phyloP scores from a whole-genome alignment of 2,888 invertebrate genomes.

The Dascillus cervinus region DNA sequence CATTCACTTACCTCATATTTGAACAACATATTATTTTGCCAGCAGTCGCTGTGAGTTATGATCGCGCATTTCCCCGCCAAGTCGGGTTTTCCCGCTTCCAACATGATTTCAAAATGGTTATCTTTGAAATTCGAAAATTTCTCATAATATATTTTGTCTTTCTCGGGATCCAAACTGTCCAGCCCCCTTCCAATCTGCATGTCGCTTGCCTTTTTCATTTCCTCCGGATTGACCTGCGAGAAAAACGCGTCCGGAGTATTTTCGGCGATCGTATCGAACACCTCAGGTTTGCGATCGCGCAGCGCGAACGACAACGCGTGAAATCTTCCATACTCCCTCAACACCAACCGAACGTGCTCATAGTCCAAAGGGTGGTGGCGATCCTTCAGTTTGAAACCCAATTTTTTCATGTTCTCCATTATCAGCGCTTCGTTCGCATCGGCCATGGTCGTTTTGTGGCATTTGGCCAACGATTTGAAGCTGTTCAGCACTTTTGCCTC shows the following conservation, averaged over 20 bases:
- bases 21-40: constrained; percentile 8
- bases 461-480: constrained; percentile 16
- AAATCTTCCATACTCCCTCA: constrained; percentile 26
- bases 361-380: constrained; percentile 22
- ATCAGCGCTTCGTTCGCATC: constrained; percentile 21
- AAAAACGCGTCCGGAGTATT: constrained; percentile 14
- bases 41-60: constrained; percentile 5
- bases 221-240: not conserved
- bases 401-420: constrained; percentile 24
- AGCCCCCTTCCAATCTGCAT: constrained; percentile 3
- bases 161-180: constrained; percentile 7
- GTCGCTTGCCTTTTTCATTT: not conserved
- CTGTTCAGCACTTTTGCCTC: constrained; percentile 6
- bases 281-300: constrained; percentile 21
- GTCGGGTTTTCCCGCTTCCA: constrained; percentile 2
- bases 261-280: constrained; percentile 17
- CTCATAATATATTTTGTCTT: constrained; percentile 10
- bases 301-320: constrained; percentile 29
- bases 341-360: constrained; percentile 22
- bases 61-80: constrained; percentile 6
- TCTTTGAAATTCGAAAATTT: constrained; percentile 15
- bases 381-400: constrained; percentile 22
- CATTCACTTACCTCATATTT: constrained; percentile 3
- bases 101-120: constrained; percentile 7
- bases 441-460: constrained; percentile 12